A percentile compares a stretch with the other conserved stretches of the same genome.
phyloP scores from a whole-genome alignment of 2,113 vertebrate species.

The Cervus canadensis region DNA sequence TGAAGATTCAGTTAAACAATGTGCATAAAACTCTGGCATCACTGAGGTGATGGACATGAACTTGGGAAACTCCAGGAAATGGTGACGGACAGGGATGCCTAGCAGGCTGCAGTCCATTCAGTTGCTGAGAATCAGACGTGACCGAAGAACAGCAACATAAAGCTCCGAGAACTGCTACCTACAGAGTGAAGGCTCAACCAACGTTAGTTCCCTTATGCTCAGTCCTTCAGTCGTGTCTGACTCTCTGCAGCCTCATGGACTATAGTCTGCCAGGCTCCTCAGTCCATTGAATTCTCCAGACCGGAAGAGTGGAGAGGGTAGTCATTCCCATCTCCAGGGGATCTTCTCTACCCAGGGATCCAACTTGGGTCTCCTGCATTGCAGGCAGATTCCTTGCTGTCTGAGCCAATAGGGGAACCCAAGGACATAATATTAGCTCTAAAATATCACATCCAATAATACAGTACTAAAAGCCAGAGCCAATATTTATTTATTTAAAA shows the following conservation, averaged over 20 bases:
- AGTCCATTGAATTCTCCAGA: neutral
- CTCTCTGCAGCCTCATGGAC: neutral
- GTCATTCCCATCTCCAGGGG: neutral
- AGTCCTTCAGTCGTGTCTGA: neutral
- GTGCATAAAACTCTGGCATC: neutral
- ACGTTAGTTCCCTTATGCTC: neutral
- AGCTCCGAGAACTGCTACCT: neutral
- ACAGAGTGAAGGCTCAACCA: neutral
- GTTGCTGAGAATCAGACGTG: accelerated
- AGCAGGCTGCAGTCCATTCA: neutral
- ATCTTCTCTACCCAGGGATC: neutral
- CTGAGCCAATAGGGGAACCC: neutral
- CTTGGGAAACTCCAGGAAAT: neutral
- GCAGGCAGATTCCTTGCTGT: neutral
- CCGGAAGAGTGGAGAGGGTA: neutral
- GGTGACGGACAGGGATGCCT: neutral
- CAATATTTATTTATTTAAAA: neutral
- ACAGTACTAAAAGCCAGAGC: neutral
- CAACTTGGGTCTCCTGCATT: neutral
- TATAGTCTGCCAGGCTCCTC: neutral
- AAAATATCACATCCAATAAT: neutral
- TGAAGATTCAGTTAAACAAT: neutral
- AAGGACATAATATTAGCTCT: neutral
- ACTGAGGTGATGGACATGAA: neutral
- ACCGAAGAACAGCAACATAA: neutral